Conservation (phyloP, 2,888 invertebrate species). For the Brenthis ino region DNA sequence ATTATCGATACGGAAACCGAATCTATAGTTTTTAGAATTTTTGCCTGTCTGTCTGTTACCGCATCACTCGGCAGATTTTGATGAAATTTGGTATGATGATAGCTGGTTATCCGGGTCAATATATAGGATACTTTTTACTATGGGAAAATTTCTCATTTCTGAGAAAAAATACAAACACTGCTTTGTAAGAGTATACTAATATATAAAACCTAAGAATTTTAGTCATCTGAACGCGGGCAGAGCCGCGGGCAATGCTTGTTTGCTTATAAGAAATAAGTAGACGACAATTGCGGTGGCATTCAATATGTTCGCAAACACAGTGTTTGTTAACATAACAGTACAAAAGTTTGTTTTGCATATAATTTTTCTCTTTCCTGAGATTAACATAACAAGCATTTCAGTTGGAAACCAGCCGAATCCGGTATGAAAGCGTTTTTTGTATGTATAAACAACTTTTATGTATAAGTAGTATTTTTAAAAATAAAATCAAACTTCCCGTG, state of each 20-base stretch:
- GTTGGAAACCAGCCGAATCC: constrained; percentile 16
- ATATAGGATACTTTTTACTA: too few species aligned
- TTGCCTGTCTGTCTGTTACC: too few species aligned
- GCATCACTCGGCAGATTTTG: too few species aligned
- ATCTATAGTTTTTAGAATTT: too few species aligned
- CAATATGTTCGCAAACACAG: constrained; percentile 3
- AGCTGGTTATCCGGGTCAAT: too few species aligned
- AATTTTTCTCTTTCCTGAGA: constrained; percentile 28
- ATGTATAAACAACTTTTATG: constrained; percentile 38
- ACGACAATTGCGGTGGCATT: constrained; percentile 2
- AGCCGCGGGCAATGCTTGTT: not conserved
- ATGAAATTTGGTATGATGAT: too few species aligned
- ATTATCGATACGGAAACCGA: too few species aligned
- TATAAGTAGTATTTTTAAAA: constrained; percentile 60
- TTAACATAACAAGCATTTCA: constrained; percentile 34
- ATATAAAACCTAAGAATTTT: too few species aligned
- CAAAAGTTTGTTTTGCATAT: constrained; percentile 25
- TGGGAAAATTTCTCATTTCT: too few species aligned
- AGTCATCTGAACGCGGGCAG: too few species aligned
- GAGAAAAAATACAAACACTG: too few species aligned
- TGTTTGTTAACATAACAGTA: constrained; percentile 14
- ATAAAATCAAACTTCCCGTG: constrained; percentile 67
- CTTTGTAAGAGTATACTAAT: too few species aligned
- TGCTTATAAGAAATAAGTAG: not conserved
- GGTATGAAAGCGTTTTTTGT: constrained; percentile 17